Evolutionary conservation across 1,140 invertebrate genomes (phyloP), one percentile per base, ranked within the genome.

Genomic region (Magallana ariakensis): DNA sequence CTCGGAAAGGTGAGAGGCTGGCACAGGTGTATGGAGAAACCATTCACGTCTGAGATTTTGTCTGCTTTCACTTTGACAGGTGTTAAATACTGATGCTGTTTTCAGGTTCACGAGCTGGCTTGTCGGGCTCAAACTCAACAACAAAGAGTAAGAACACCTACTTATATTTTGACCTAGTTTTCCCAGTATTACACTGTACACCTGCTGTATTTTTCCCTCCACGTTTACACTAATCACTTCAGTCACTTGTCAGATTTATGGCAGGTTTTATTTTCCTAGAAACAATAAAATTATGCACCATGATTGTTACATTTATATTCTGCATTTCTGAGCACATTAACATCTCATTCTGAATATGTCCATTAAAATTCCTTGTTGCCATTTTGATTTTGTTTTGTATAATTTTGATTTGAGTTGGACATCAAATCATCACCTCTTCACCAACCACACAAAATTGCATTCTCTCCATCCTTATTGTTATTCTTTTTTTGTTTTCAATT

Each of bases 1-100:
- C 92, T 15, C 90, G 90, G 81, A 92, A 91, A 90, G 89, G 92
- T 92, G 88, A 85, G 81, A 33, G 2, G 19, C 22, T 26, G 22
- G 33, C 8, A 75, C 66, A 75, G 22, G 22, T 46, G 66, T 26
- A 11, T 13, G 33, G 5, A 10, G 22, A 13, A 75, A 26, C 9
- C 22, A 19, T 26, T 9, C 33, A 13, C 13, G 13, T 33, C 9
- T 3, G 22, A 26, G 22, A 75, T 33, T 13, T 33, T 62, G 33
- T 62, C 58, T 62, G 15, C 58, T 15, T 16, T 10, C 33, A 75
- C 66, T 75, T 10, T 26, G 22, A 26, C 22, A 26, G 66, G 11
- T 13, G 19, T 75, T 75, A 46, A 75, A 75, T 26, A 75, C 13
- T 75, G 22, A 75, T 75, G 66, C 66, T 75, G 66, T 75, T 75